Evolutionary conservation across 2,113 vertebrate species (phyloP).

Genomic region (Agapornis roseicollis): DNA sequence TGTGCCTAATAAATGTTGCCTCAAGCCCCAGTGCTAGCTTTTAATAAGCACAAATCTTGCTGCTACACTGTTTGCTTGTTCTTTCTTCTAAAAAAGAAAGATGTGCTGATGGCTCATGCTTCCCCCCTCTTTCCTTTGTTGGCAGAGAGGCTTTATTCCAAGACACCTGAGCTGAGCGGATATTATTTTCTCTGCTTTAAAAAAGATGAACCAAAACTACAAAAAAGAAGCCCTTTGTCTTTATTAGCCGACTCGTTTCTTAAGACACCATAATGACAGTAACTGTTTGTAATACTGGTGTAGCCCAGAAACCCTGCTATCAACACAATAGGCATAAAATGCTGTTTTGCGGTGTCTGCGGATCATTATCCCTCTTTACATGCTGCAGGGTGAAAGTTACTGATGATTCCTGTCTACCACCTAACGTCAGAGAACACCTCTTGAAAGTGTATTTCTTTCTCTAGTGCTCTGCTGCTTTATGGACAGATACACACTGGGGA

Average conservation of each 20-base stretch:
- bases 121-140: neutral
- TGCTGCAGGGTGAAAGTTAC: neutral
- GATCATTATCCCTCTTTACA: neutral
- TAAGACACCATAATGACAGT: neutral
- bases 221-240: neutral
- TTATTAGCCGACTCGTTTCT: slow-evolving; percentile 1
- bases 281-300: neutral
- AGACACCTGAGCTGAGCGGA: neutral
- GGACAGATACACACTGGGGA: neutral
- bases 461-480: neutral
- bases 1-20: slow-evolving; percentile 18
- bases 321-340: slow-evolving; percentile 16
- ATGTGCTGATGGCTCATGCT: neutral
- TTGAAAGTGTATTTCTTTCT: neutral
- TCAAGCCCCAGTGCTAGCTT: neutral
- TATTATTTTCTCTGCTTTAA: neutral
- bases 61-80: neutral
- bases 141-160: neutral
- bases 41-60: slow-evolving; percentile 37
- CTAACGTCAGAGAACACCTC: neutral
- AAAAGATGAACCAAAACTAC: neutral
- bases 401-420: neutral
- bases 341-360: neutral
- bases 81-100: neutral
- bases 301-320: neutral